Evolutionary conservation across 2,113 vertebrate genomes (phyloP), one percentile per base, ranked within the genome.

Genomic region (Syngnathus floridae): DNA sequence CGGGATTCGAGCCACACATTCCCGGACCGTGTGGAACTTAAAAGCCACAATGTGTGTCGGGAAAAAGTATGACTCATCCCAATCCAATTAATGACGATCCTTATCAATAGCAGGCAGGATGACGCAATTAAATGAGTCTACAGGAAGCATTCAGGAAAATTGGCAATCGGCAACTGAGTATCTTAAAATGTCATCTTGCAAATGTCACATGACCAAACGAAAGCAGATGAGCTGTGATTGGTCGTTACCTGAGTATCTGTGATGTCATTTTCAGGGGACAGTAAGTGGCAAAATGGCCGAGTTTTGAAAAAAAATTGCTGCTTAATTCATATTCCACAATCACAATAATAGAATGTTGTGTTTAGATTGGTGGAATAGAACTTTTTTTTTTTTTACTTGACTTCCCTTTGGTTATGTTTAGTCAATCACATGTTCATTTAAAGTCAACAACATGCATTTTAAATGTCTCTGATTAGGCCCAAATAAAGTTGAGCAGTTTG

Each of bases 1-100:
- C 70, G 62, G 73, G 83, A 80, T 80, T 85, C 85, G 84, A 87
- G 83, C 69, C 71, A 80, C 78, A 61, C 69, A 62, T 59, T 62
- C 75, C 56, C 74, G 87, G 82, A 72, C 78, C 22, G 6, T 26
- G 2, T 22, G 43, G 41, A 48, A 45, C 12, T 21, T 52, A 11
- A 35, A 7, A 56, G 14, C 26, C 54, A 64, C 26, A 54, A 36
- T 48, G 65, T 8, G 56, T 26, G 52, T 26, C 26, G 41, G 57
- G 64, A 54, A 26, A 57, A 54, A 69, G 31, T 56, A n/a, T 87
- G 84, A 87, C 76, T 87, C 87, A 87, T 83, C 78, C 58, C 2
- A 43, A 76, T 79, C 59, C 31, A 43, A 70, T 79, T 69, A 67
- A 49, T 37, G 45, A 52, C 12, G 1, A 51, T 38, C 11, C 1